phyloP scores from a whole-genome alignment of 2,888 invertebrate species.

The Drosophila demipolita region DNA sequence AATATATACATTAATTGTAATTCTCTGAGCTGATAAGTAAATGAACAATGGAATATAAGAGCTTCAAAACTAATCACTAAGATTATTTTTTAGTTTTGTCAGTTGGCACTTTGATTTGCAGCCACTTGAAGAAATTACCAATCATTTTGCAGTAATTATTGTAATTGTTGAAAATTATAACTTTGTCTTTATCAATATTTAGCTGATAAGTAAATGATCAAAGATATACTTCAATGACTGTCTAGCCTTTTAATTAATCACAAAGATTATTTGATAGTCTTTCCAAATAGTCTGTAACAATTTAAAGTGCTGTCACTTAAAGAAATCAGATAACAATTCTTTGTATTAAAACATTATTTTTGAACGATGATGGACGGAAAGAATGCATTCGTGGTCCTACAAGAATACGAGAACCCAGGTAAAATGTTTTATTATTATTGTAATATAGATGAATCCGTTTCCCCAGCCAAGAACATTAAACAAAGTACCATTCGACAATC shows the following conservation, averaged over 20 bases:
- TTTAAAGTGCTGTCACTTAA: conserved; percentile 21
- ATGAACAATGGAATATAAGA: conserved; percentile 2
- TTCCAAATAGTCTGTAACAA: background rate
- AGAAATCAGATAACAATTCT: background rate
- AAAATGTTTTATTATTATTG: background rate
- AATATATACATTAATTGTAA: conserved; percentile 11
- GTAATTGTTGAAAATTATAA: background rate
- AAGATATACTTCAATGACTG: conserved; percentile 4
- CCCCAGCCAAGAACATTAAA: background rate
- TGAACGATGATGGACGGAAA: background rate
- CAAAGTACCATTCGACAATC: background rate
- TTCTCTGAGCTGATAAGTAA: conserved; percentile 28
- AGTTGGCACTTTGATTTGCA: background rate
- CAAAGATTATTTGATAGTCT: conserved; percentile 18
- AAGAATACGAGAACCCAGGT: background rate
- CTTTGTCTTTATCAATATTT: background rate
- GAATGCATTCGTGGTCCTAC: background rate
- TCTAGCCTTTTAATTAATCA: conserved; percentile 36
- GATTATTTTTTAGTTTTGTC: conserved; percentile 14
- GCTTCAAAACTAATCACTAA: conserved; percentile 31
- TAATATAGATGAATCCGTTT: background rate
- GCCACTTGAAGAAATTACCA: conserved; percentile 16
- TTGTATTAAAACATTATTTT: background rate
- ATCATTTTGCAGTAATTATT: background rate
- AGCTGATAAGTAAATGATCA: conserved; percentile 31